Evolutionary conservation across 2,888 invertebrate species (phyloP), one percentile per base, ranked within the genome.

Genomic region (Uloborus plumipes): DNA sequence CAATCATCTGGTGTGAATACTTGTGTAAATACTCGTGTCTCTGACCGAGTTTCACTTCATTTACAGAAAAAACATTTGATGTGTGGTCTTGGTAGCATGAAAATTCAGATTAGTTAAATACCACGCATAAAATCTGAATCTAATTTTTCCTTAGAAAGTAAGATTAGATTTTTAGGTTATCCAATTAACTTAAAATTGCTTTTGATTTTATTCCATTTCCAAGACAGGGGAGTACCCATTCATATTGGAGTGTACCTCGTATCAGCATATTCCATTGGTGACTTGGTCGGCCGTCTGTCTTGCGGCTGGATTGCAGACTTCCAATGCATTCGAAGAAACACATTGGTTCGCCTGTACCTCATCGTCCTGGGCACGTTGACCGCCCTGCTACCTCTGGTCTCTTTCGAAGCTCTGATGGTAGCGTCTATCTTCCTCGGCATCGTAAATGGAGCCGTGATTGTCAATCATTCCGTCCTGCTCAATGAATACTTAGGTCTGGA

Each of bases 291-390:
- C 15, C 84, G 85, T 3, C 64, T 85, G 6, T 73, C 64, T 3
- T 84, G 77, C 16, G 85, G 85, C 2, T 85, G 85, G 85, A 62
- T 85, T 2, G 76, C 85, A 0, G 83, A 84, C 69, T 47, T 71
- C 20, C 39, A 83, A 11, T 61, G 47, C n/a, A 16, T 84, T 14
- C 65, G 50, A 16, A 69, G 85, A n/a, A 77, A 62, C n/a, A 59
- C 55, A 13, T 55, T 84, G 26, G 84, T 84, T 11, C 72, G 84
- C 9, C 7, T 70, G 9, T 84, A 82, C 20, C 73, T 86, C 13
- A 22, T 77, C 11, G 31, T 31, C 26, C 79, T 86, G 83, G 85
- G 85, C 0, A 3, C 69, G 0, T 71, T 84, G 20, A 39, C 73
- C 6, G 51, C 31, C 18, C 18, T 75, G 9, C 22, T 84, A 11